Evolutionary conservation across 2,888 invertebrate species (phyloP).

Genomic region (Heliconius hortense): DNA sequence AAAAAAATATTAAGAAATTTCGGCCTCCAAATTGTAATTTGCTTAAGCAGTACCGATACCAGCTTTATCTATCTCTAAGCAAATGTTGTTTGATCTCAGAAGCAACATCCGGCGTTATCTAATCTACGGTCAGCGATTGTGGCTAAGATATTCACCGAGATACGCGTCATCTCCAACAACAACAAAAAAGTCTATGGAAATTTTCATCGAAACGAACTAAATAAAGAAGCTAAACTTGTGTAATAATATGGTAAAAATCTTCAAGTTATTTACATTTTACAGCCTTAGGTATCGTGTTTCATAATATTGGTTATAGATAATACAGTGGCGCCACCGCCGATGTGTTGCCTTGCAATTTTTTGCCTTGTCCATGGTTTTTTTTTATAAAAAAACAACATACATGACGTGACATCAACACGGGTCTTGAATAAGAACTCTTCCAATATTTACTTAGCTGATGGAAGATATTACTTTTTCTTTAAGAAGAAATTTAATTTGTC

Average conservation of each 20-base stretch:
- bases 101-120: constrained; percentile 77
- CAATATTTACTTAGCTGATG: constrained; percentile 13
- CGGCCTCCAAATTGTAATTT: constrained; percentile 13
- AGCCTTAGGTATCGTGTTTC: constrained; percentile 35
- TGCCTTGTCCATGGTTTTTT: background rate
- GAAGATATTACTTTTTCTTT: background rate
- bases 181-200: constrained; percentile 25
- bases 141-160: constrained; percentile 63
- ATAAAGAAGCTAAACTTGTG: constrained; percentile 21
- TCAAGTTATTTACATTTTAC: constrained; percentile 24
- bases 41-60: constrained; percentile 12
- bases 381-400: background rate
- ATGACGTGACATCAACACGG: constrained; percentile 7
- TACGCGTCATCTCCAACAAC: constrained; percentile 50
- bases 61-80: constrained; percentile 45
- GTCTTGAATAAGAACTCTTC: constrained; percentile 26
- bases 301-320: constrained; percentile 44
- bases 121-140: constrained; percentile 79
- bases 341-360: constrained; percentile 26
- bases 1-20: constrained; percentile 1
- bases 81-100: constrained; percentile 51
- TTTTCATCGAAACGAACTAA: background rate
- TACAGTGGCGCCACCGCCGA: constrained; percentile 43
- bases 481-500: background rate
- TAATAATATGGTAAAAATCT: background rate